A percentile compares a stretch with the other conserved stretches of the same genome.
These are phyloP conservation scores for Tipula unca DNA, from an alignment of 2,888 invertebrate species.

Conservation along the genomic window DNA sequence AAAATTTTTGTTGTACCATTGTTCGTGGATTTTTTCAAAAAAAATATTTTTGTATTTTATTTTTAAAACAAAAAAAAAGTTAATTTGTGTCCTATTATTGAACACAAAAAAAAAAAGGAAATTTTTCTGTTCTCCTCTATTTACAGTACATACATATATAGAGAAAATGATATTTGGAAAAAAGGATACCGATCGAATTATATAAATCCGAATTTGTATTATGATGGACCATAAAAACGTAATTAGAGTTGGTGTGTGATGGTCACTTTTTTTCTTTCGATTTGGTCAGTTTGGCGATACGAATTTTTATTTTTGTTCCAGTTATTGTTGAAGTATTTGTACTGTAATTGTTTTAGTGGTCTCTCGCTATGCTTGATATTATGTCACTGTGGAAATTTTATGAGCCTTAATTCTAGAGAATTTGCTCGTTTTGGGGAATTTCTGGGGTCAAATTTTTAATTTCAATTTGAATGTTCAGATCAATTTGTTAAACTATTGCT, in stretches of 20 bases:
- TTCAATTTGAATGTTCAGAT: too few species aligned
- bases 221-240: background rate
- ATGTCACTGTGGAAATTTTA: too few species aligned
- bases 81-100: constrained; percentile 15
- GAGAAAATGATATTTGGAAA: background rate
- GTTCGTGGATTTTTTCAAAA: background rate
- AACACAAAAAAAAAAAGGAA: background rate
- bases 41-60: constrained; percentile 14
- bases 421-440: too few species aligned
- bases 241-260: background rate
- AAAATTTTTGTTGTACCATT: background rate
- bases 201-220: background rate
- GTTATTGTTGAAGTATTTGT: too few species aligned
- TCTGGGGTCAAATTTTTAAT: too few species aligned
- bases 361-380: too few species aligned
- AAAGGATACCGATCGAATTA: constrained; percentile 2
- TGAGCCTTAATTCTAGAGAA: too few species aligned
- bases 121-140: background rate
- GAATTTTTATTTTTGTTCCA: background rate
- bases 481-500: too few species aligned
- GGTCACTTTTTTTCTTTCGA: background rate
- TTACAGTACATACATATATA: too few species aligned
- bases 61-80: constrained; percentile 16
- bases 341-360: too few species aligned
- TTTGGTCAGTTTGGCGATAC: background rate